Percentiles rank a stretch among this genome's conserved stretches.
Conservation (phyloP, 1,140 invertebrate species). For the Pogonomyrmex barbatus region DNA sequence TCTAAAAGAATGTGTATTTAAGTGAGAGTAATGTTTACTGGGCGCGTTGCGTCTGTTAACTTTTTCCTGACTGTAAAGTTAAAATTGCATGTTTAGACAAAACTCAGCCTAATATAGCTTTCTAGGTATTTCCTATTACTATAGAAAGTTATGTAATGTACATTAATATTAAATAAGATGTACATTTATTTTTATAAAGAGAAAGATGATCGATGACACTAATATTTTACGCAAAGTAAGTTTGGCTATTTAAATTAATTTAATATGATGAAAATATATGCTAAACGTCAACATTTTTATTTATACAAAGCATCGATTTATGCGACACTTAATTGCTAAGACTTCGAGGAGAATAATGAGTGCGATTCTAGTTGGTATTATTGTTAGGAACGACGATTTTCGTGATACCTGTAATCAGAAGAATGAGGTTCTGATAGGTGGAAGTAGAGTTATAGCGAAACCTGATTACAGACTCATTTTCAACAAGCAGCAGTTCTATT, state of each 20-base stretch:
- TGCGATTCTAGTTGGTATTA: constrained; percentile 24
- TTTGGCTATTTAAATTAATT: background rate
- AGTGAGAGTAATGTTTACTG: constrained; percentile 17
- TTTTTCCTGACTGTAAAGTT: background rate
- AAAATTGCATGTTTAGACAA: background rate
- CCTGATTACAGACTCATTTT: constrained; percentile 60
- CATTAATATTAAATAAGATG: background rate
- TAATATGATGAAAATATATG: background rate
- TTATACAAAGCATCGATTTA: background rate
- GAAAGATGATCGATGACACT: background rate
- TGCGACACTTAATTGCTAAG: constrained; percentile 46
- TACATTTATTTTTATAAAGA: background rate
- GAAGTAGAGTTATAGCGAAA: constrained; percentile 50
- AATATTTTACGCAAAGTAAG: background rate
- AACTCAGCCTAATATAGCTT: background rate
- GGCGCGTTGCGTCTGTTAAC: background rate
- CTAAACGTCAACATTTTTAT: background rate
- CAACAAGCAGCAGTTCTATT: constrained; percentile 53
- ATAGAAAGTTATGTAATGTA: background rate
- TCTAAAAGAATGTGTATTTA: background rate
- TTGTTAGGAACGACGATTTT: constrained; percentile 42
- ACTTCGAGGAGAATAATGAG: constrained; percentile 36
- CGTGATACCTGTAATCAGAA: constrained; percentile 63
- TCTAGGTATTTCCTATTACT: background rate
- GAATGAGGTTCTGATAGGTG: constrained; percentile 62